These are phyloP conservation scores for Serrognathus titanus DNA, from an alignment of 2,888 invertebrate species.

Conservation along the genomic window DNA sequence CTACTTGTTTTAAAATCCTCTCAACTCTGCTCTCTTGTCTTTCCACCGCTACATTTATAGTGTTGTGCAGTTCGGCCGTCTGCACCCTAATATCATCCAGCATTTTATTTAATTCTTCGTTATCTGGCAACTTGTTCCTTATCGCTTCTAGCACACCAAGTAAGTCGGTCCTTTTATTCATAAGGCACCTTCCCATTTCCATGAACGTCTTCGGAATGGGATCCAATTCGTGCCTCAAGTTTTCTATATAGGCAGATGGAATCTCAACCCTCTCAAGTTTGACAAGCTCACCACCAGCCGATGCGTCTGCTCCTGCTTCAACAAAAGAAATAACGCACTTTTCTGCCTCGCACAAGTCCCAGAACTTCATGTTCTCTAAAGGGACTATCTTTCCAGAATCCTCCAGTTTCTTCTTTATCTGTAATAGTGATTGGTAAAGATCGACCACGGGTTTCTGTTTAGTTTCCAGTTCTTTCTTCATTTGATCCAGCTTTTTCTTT, in stretches of 20 bases:
- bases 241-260: conserved; percentile 27
- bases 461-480: conserved; percentile 39
- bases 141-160: conserved; percentile 37
- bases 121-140: conserved; percentile 32
- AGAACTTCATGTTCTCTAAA: conserved; percentile 25
- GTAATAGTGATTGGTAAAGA: conserved; percentile 38
- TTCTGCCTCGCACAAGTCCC: conserved; percentile 5
- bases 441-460: conserved; percentile 43
- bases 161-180: conserved; percentile 34
- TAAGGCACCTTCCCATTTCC: conserved; percentile 39
- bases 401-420: conserved; percentile 41
- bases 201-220: conserved; percentile 38
- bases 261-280: conserved; percentile 13
- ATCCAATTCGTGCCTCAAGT: conserved; percentile 39
- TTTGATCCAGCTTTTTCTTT: conserved; percentile 36
- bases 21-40: conserved; percentile 35
- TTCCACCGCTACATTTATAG: conserved; percentile 32
- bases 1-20: conserved; percentile 33
- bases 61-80: conserved; percentile 33
- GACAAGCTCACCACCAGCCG: conserved; percentile 4
- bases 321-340: not conserved
- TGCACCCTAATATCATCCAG: conserved; percentile 33
- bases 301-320: conserved; percentile 19
- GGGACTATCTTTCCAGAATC: conserved; percentile 39
- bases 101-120: conserved; percentile 29